These are phyloP conservation scores for Thalpophila matura DNA, from an alignment of 2,888 invertebrate species.

Conservation along the genomic window DNA sequence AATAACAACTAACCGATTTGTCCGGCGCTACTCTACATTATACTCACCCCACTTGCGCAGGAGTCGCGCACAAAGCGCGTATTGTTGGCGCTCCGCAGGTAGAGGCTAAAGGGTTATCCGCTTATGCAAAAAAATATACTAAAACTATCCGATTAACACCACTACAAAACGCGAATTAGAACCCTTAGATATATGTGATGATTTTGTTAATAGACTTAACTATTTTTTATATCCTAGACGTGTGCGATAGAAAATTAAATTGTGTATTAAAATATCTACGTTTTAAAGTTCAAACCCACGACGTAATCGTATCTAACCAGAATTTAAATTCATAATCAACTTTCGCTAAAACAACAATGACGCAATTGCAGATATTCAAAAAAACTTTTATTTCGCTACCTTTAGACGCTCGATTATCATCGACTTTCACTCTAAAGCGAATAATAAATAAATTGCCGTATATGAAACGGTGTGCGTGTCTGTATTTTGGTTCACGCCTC, in stretches of 20 bases:
- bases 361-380: slow-evolving; percentile 63
- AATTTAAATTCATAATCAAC: slow-evolving; percentile 48
- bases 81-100: slow-evolving; percentile 83
- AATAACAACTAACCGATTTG: slow-evolving; percentile 66
- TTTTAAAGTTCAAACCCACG: slow-evolving; percentile 29
- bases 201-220: slow-evolving; percentile 76
- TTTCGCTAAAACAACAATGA: slow-evolving; percentile 66
- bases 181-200: slow-evolving; percentile 75
- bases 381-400: slow-evolving; percentile 61
- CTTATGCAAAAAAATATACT: slow-evolving; percentile 87
- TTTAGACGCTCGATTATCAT: slow-evolving; percentile 61
- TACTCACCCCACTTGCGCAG: slow-evolving; percentile 79
- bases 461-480: slow-evolving; percentile 77
- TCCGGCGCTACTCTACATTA: slow-evolving; percentile 60
- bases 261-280: slow-evolving; percentile 2
- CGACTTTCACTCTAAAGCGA: slow-evolving; percentile 65
- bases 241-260: slow-evolving; percentile 37
- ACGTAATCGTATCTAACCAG: slow-evolving; percentile 58
- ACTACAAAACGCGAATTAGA: slow-evolving; percentile 77
- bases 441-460: slow-evolving; percentile 67
- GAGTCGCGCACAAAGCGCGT: slow-evolving; percentile 76
- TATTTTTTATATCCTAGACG: slow-evolving; percentile 42
- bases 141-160: slow-evolving; percentile 89
- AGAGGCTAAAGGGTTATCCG: slow-evolving; percentile 88
- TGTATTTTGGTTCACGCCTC: slow-evolving; percentile 82